Conservation (phyloP, 2,797 vertebrate species). For the Sparidentex hasta region DNA sequence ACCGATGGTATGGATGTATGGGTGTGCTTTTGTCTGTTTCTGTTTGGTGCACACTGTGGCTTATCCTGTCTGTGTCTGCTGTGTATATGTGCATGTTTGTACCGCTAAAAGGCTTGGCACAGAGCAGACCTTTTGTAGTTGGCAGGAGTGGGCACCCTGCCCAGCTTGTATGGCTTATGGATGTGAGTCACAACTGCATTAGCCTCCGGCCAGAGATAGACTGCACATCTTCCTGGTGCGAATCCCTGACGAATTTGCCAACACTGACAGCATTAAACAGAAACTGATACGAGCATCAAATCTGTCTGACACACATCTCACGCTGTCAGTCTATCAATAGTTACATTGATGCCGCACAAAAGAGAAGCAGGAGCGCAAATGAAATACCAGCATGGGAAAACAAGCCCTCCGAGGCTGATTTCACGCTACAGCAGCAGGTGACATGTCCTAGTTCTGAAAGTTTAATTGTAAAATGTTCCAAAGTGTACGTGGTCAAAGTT, state of each 20-base stretch:
- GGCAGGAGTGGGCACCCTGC: slow-evolving; percentile 65
- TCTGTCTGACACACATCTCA: slow-evolving; percentile 49
- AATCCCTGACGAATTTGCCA: slow-evolving; percentile 62
- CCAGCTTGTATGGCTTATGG: slow-evolving; percentile 68
- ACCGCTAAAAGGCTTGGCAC: slow-evolving; percentile 67
- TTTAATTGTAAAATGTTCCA: slow-evolving; percentile 53
- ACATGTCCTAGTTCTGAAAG: slow-evolving; percentile 39
- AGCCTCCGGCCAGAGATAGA: slow-evolving; percentile 63
- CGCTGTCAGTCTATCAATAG: slow-evolving; percentile 66
- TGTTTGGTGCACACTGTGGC: slow-evolving; percentile 21
- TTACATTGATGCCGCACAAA: slow-evolving; percentile 50
- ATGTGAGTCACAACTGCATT: slow-evolving; percentile 66
- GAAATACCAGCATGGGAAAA: slow-evolving; percentile 49
- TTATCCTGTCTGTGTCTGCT: slow-evolving; percentile 28
- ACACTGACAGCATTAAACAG: slow-evolving; percentile 51
- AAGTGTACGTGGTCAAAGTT: slow-evolving; percentile 53
- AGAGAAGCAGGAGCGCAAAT: slow-evolving; percentile 45
- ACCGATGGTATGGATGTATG: not conserved
- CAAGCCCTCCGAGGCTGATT: slow-evolving; percentile 37
- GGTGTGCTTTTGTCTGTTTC: slow-evolving; percentile 15
- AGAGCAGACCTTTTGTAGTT: slow-evolving; percentile 67
- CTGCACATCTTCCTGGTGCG: slow-evolving; percentile 68
- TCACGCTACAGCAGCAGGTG: slow-evolving; percentile 51
- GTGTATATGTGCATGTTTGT: slow-evolving; percentile 39
- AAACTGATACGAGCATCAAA: slow-evolving; percentile 54